Evolutionary conservation across 2,113 vertebrate species (phyloP).

Genomic region (Python bivittatus): DNA sequence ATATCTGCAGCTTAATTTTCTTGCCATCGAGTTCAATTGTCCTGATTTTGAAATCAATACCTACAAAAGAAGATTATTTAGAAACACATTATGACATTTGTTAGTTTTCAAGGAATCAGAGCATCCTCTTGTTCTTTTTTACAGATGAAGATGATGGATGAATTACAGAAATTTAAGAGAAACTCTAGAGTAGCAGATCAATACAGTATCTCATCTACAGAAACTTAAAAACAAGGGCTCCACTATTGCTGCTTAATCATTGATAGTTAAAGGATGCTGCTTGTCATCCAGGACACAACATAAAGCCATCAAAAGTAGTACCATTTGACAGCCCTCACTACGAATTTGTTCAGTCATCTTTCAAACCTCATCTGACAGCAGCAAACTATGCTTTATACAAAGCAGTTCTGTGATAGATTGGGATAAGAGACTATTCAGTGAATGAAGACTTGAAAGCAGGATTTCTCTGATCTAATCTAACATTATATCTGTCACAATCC

Average conservation of each 20-base stretch:
- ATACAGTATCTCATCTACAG: neutral
- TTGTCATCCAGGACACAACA: too few relatives aligned
- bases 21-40: slow-evolving; percentile 98
- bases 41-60: slow-evolving; percentile 97
- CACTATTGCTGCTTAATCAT: neutral
- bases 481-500: neutral
- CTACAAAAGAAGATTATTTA: slow-evolving; percentile 67
- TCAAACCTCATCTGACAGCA: neutral
- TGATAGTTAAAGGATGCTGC: neutral
- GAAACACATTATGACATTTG: neutral
- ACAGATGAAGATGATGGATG: neutral
- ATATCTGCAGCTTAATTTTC: slow-evolving; percentile 97
- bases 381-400: neutral
- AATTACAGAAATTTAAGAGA: neutral
- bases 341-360: neutral
- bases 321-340: neutral
- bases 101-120: neutral
- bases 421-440: neutral
- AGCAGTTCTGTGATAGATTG: neutral
- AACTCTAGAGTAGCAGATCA: neutral
- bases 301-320: neutral
- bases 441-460: neutral
- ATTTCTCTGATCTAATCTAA: neutral
- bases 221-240: neutral
- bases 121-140: neutral